Conservation (phyloP, 2,113 vertebrate genomes). For the Mormyrus iriodes region DNA sequence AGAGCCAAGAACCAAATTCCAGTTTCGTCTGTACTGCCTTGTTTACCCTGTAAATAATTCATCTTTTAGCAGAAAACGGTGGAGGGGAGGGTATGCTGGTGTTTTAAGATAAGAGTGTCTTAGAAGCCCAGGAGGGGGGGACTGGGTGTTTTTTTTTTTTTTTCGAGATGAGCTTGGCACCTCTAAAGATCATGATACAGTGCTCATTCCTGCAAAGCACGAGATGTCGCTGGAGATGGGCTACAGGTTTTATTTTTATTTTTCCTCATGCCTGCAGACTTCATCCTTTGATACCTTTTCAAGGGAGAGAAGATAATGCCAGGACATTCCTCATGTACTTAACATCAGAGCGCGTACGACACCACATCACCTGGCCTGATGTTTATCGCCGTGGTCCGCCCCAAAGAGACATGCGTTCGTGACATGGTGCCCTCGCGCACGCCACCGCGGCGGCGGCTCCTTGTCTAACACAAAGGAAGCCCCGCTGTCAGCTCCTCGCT, state of each 20-base stretch:
- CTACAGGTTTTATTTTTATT: conserved; percentile 31
- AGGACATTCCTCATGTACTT: conserved; percentile 46
- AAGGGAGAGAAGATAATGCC: conserved; percentile 39
- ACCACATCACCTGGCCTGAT: conserved; percentile 36
- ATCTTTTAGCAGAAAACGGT: conserved; percentile 48
- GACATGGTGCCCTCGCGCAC: conserved; percentile 7
- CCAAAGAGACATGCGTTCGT: not conserved
- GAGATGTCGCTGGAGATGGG: conserved; percentile 38
- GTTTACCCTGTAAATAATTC: conserved; percentile 65
- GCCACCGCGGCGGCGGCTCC: not conserved
- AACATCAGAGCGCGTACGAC: conserved; percentile 49
- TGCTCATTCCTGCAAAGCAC: conserved; percentile 48
- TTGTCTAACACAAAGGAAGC: not conserved
- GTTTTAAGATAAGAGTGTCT: conserved; percentile 24
- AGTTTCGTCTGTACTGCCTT: conserved; percentile 55
- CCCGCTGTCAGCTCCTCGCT: conserved; percentile 6
- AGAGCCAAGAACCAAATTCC: conserved; percentile 45
- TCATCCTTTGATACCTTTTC: conserved; percentile 51
- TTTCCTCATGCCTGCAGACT: conserved; percentile 30
- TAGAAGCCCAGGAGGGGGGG: conserved; percentile 16
- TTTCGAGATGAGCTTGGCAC: conserved; percentile 53
- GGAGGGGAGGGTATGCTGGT: conserved; percentile 17
- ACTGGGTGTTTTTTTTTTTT: conserved; percentile 46
- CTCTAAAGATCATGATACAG: conserved; percentile 52
- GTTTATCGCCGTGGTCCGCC: conserved; percentile 34